Evolutionary conservation across 2,797 vertebrate species (phyloP), one percentile per base, ranked within the genome.

Genomic region (Geotrypetes seraphini): DNA sequence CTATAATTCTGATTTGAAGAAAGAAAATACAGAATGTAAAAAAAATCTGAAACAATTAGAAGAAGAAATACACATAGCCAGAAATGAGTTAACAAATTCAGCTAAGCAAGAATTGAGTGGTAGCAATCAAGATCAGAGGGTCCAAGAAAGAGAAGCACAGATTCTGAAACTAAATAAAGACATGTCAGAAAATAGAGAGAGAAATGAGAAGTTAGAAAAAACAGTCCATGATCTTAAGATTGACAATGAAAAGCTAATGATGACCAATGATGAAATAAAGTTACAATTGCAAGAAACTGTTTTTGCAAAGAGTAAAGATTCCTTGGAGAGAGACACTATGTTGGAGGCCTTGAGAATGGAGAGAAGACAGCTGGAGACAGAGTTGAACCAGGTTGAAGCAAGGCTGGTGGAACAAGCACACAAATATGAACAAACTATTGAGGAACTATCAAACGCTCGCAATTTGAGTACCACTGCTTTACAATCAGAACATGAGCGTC

Each of bases 311-410:
- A 82, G 40, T 31, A 85, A 86, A 52, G 51, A 77, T 4, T 46
- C 55, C 10, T 60, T 83, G 33, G 92, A 96, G 61, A 93, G 88
- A 56, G 79, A 87, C 20, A 80, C 80, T 7, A 43, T 84, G 4
- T 69, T 89, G 5, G 89, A 93, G 43, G 86, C 89, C 25, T 59
- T 91, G 28, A 91, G 78, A 66, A 57, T 82, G 41, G 90, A 95
- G 50, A 96, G 91, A 47, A 63, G 15, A 2, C 86, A 85, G 16
- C 39, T 95, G 5, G 91, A 92, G 54, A 51, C 10, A 0, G 88
- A 96, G 34, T 33, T 96, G 47, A 71, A 57, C 14, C 83, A 69
- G 50, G 16, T 60, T 1, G 84, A 94, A 61, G 78, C 51, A 39
- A 65, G 53, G 1, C 47, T 90, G 5, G 39, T 77, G 2, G 87